Conservation (phyloP, 2,888 invertebrate genomes). For the Exephanes ischioxanthus region DNA sequence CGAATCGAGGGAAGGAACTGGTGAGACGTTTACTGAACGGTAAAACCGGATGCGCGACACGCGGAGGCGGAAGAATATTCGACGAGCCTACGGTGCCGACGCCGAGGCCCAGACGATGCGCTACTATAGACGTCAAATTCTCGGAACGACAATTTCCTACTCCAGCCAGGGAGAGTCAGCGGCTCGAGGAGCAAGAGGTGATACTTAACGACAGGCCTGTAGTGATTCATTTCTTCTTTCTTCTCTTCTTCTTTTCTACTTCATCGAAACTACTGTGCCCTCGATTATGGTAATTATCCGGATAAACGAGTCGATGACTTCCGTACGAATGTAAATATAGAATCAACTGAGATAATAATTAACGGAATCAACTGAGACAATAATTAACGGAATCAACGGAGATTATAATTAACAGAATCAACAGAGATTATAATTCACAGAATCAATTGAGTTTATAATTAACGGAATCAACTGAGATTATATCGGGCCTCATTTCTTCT, state of each 20-base stretch:
- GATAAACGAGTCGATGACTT: not conserved
- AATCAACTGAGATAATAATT: not conserved
- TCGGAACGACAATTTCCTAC: conserved; percentile 93
- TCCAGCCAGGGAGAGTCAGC: conserved; percentile 91
- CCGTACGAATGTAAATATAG: not conserved
- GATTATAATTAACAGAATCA: no score
- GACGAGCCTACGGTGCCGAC: conserved; percentile 83
- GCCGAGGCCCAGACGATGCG: conserved; percentile 87
- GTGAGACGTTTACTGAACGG: conserved; percentile 74
- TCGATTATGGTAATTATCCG: not conserved
- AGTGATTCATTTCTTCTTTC: not conserved
- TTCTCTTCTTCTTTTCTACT: conserved; percentile 1
- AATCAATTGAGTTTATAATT: no score
- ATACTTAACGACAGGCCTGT: conserved; percentile 10
- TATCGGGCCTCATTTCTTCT: no score
- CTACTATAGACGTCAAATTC: conserved; percentile 89
- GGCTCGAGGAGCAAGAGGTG: conserved; percentile 90
- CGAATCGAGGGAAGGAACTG: conserved; percentile 55
- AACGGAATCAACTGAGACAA: no score
- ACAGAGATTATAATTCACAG: no score
- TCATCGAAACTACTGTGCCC: not conserved
- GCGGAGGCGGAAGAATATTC: conserved; percentile 75
- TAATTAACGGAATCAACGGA: no score
- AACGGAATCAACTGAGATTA: no score
- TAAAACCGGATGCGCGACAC: conserved; percentile 58